Base-by-base conservation (phyloP, 2,888 invertebrate genomes). In the Lissonota sp. region DNA sequence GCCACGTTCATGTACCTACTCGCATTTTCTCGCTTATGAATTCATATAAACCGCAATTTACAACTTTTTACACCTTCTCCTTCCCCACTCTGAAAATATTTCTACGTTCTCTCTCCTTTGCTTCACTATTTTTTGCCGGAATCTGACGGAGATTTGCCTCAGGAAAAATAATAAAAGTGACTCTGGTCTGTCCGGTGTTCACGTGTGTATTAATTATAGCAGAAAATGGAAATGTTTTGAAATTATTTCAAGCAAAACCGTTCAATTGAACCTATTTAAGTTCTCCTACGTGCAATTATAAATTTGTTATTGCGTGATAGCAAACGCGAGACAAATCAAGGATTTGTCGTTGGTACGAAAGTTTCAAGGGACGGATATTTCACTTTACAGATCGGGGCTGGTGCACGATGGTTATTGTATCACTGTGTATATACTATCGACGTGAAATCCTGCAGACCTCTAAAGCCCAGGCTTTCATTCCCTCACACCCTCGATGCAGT, bases 131-230 rank as follows among this genome's bases (percentile, higher is more conserved):
- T 26, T 26, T 26, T 26, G 3, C 26, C 26, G 26, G 26, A 26
- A 26, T 26, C 26, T 26, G 26, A 37, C 53, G 49, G 66, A 75
- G 71, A 82, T 82, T 73, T 67, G 26, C 66, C 80, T 81, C 75
- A 63, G 78, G 82, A 79, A 80, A 85, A 87, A 86, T 87, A 86
- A 83, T 85, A 86, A 84, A 88, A 87, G 81, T 85, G 88, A 88
- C 86, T 84, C 83, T n/a, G 83, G 83, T 77, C 82, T 79, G 78
- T 86, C 85, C 80, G 84, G 80, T 76, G 7, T 26, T 44, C 63
- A 84, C 75, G 85, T 83, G 85, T 84, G 84, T 84, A 85, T 86
- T 84, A 82, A 87, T 86, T 86, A 86, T 84, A 80, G 80, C 69
- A 51, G n/a, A 78, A 26, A 26, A 26, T 26, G 1, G 26, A 3